Evolutionary conservation across 2,797 vertebrate genomes (phyloP), one percentile per base, ranked within the genome.

Genomic region (Danio kyathit): DNA sequence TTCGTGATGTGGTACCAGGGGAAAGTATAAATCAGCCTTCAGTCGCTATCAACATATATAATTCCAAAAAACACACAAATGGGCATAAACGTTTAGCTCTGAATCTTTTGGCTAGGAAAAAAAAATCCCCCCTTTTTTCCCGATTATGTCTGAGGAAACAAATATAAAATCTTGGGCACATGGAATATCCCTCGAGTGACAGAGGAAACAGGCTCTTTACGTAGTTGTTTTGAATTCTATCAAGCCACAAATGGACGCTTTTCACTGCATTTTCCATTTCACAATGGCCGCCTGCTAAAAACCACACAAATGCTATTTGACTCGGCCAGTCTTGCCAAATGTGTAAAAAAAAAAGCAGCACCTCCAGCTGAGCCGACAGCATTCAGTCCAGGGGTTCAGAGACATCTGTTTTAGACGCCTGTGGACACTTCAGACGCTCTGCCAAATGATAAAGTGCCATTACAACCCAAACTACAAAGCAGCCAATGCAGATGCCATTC

Each of bases 351-450:
- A 51, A 65, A 65, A 29, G 11, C 81, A 73, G 19, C 61, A 80
- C 77, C 81, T 73, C 61, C 69, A 73, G 74, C 73, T 54, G 64
- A 80, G 73, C 14, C 14, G 13, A 73, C 72, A 77, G 75, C 48
- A 19, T 79, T 61, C 65, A 76, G 75, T 72, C 74, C 52, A 21
- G 57, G 54, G 74, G 43, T 72, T 69, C 72, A 40, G 0, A 66
- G 63, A 73, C 84, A 84, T 87, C 74, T 85, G 86, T 71, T 84
- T 85, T 43, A 76, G 49, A 75, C 57, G 10, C 76, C 79, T 29
- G 49, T 61, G 44, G 79, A 74, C 82, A 82, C 63, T 57, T 66
- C 64, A 85, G 81, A 83, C 72, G 74, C 66, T 76, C n/a, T n/a
- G n/a, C n/a, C 67, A 74, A 59, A 85, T 67, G 71, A 64, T 73